Evolutionary conservation across 1,140 invertebrate genomes (phyloP).

Genomic region (Idris sp.): DNA sequence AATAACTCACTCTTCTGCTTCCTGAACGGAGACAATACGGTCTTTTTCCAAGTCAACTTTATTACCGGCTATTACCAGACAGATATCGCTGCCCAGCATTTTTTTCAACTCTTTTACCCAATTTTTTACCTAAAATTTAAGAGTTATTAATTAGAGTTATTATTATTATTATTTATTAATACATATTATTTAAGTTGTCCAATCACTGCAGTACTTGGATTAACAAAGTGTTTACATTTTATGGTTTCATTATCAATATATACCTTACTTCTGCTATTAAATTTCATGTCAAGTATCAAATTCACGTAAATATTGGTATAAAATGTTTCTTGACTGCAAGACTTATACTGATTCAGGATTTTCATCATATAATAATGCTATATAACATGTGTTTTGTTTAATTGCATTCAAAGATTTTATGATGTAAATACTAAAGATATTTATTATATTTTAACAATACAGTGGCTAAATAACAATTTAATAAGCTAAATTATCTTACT

Average conservation of each 20-base stretch:
- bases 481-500: not conserved
- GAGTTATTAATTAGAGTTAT: no score
- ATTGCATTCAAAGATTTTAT: no score
- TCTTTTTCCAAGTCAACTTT: conserved; percentile 98
- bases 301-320: conserved; percentile 16
- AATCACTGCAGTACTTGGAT: no score
- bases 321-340: no score
- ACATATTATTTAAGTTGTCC: no score
- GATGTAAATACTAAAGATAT: no score
- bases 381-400: no score
- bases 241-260: conserved; percentile 21
- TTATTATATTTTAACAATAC: no score
- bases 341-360: no score
- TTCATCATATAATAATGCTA: no score
- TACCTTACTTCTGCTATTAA: conserved; percentile 1
- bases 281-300: conserved; percentile 33
- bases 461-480: no score
- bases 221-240: conserved; percentile 10
- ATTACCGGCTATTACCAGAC: conserved; percentile 96
- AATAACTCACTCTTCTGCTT: conserved; percentile 89
- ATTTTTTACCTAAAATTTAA: conserved; percentile 88
- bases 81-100: conserved; percentile 96
- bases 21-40: conserved; percentile 88
- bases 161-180: no score
- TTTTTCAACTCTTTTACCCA: conserved; percentile 99